Conservation (phyloP, 1,140 invertebrate species). For the Drosophila nannoptera region DNA sequence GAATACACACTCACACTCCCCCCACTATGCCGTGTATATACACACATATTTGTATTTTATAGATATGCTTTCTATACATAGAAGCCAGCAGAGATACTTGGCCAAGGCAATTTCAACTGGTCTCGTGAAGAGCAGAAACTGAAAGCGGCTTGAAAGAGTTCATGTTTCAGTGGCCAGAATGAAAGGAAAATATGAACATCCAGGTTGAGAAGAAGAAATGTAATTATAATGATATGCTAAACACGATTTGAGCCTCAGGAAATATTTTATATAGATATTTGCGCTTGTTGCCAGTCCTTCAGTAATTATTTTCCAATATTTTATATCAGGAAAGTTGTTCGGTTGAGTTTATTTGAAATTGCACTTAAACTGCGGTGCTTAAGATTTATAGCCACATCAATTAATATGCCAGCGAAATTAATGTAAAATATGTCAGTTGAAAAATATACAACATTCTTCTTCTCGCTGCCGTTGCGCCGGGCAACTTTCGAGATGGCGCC, state of each 20-base stretch:
- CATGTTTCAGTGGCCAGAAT: no score
- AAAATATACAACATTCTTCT: slow-evolving; percentile 55
- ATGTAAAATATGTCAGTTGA: slow-evolving; percentile 44
- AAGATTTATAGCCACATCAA: slow-evolving; percentile 47
- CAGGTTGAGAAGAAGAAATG: no score
- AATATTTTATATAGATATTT: not conserved
- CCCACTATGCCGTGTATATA: slow-evolving; percentile 6
- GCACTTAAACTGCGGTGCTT: slow-evolving; percentile 6
- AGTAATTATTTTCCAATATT: slow-evolving; percentile 10
- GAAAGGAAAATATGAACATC: no score
- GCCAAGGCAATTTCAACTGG: no score
- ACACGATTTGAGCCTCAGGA: no score
- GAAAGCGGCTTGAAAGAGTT: no score
- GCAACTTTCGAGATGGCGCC: not conserved
- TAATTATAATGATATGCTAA: no score
- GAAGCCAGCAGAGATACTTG: not conserved
- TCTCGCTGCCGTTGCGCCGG: slow-evolving; percentile 25
- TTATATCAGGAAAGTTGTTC: slow-evolving; percentile 2
- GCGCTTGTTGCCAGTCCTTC: not conserved
- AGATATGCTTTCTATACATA: slow-evolving; percentile 6
- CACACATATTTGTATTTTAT: no score
- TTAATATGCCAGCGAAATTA: slow-evolving; percentile 47
- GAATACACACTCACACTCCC: slow-evolving; percentile 41
- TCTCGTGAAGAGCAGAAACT: no score
- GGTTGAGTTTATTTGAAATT: not conserved